A percentile compares a stretch with the other conserved stretches of the same genome.
phyloP scores from a whole-genome alignment of 2,888 invertebrate genomes.

The Bugulina stolonifera region DNA sequence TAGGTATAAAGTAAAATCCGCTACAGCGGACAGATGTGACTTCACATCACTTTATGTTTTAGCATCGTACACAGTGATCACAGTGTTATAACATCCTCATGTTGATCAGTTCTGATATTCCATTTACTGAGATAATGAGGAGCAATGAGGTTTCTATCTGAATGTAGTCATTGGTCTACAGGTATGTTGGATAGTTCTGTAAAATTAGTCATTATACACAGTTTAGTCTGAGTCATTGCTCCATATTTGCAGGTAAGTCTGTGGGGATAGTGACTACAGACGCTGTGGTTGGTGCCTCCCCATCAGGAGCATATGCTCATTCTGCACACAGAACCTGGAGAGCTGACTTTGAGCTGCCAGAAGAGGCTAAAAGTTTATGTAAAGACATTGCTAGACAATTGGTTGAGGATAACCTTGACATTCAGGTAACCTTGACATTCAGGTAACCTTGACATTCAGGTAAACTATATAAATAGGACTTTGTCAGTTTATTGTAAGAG shows the following conservation, averaged over 20 bases:
- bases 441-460: too few species aligned
- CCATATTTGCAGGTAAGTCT: constrained; percentile 31
- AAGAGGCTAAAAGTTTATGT: constrained; percentile 26
- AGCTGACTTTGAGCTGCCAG: constrained; percentile 27
- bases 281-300: constrained; percentile 34
- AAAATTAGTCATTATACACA: neutral
- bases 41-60: too few species aligned
- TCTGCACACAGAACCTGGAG: constrained; percentile 32
- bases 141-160: too few species aligned
- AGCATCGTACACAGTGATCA: too few species aligned
- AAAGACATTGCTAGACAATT: constrained; percentile 31
- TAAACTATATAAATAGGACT: too few species aligned
- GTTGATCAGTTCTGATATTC: too few species aligned
- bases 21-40: too few species aligned
- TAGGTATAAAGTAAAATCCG: too few species aligned
- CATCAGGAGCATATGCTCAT: constrained; percentile 33
- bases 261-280: constrained; percentile 34
- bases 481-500: neutral
- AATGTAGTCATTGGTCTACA: too few species aligned
- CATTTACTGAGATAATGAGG: too few species aligned
- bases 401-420: constrained; percentile 26
- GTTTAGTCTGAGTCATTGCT: neutral
- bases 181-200: neutral
- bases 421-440: constrained; percentile 7
- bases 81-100: too few species aligned